phyloP scores from a whole-genome alignment of 2,888 invertebrate genomes.

The Cremastinae sp. region DNA sequence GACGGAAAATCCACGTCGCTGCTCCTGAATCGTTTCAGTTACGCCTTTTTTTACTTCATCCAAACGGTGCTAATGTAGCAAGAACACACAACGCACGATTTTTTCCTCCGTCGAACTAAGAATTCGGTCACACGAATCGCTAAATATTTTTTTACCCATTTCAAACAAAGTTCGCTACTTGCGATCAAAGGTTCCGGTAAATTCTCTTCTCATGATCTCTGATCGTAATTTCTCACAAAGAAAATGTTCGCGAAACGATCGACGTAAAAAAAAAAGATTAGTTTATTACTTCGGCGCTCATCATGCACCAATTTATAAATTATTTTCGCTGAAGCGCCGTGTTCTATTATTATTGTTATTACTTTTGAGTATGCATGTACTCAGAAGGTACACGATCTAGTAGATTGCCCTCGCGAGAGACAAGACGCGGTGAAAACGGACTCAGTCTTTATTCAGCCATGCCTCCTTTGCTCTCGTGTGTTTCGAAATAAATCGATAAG shows the following conservation, averaged over 20 bases:
- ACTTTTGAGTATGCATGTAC: no score
- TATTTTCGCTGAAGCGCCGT: no score
- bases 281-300: no score
- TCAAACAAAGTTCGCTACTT: not conserved
- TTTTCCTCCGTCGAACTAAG: not conserved
- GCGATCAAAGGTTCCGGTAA: not conserved
- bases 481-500: constrained; percentile 74
- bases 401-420: constrained; percentile 37
- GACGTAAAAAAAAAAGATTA: no score
- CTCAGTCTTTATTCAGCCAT: constrained; percentile 27
- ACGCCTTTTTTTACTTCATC: not conserved
- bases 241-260: no score
- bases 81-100: not conserved
- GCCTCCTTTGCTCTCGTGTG: constrained; percentile 54
- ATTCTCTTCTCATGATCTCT: not conserved
- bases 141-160: not conserved
- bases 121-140: not conserved
- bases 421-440: constrained; percentile 37
- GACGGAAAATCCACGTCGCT: not conserved
- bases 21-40: not conserved
- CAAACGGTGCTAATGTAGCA: constrained; percentile 10
- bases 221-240: no score
- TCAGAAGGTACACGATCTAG: constrained; percentile 21
- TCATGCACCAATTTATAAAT: no score
- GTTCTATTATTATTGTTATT: not conserved